Conservation (phyloP, 2,113 vertebrate genomes). For the Psammodynastes pulverulentus region DNA sequence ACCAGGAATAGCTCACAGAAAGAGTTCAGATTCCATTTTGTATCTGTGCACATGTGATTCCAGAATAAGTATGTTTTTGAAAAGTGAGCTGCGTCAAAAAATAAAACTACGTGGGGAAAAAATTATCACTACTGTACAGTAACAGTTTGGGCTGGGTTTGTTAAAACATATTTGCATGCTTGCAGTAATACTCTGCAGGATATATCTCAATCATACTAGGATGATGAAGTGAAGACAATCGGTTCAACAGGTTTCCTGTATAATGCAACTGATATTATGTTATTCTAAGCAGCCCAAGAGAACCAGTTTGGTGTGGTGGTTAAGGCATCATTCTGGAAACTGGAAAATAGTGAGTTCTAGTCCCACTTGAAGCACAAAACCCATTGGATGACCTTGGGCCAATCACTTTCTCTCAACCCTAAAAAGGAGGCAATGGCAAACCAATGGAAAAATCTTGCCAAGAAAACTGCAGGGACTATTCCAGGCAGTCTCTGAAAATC, state of each 20-base stretch:
- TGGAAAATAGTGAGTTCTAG: neutral
- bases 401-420: neutral
- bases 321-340: neutral
- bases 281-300: neutral
- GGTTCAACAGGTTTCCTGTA: neutral
- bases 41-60: neutral
- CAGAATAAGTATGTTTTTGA: neutral
- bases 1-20: neutral
- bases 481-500: neutral
- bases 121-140: neutral
- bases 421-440: neutral
- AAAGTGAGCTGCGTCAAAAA: neutral
- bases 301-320: neutral
- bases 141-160: neutral
- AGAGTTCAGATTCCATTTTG: neutral
- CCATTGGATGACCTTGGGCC: neutral
- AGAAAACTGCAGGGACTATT: neutral
- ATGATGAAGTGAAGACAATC: neutral
- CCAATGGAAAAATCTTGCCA: neutral
- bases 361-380: neutral
- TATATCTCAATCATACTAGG: neutral
- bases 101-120: neutral
- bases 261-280: neutral
- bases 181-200: neutral
- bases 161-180: neutral